phyloP scores from a whole-genome alignment of 2,113 vertebrate genomes.

The Hepsetus odoe region DNA sequence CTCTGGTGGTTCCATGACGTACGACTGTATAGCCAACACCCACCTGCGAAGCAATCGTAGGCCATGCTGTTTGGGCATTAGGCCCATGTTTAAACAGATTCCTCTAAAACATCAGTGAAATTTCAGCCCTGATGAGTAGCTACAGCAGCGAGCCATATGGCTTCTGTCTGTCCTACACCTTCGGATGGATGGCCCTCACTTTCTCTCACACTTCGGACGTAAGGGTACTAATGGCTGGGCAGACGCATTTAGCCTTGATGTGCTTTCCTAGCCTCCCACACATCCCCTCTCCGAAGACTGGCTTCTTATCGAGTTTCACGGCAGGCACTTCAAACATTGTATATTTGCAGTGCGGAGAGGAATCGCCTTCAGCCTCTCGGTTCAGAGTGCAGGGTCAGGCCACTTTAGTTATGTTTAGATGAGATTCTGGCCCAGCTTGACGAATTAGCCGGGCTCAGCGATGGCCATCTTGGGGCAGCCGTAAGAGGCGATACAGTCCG shows the following conservation, averaged over 20 bases:
- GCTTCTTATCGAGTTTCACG: conserved; percentile 47
- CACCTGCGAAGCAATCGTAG: no score
- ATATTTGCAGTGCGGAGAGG: conserved; percentile 45
- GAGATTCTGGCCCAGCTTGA: conserved; percentile 32
- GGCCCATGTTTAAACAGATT: no score
- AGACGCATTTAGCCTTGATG: conserved; percentile 35
- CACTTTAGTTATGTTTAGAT: conserved; percentile 54
- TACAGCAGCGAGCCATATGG: conserved; percentile 52
- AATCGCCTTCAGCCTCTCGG: conserved; percentile 39
- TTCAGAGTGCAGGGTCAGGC: conserved; percentile 53
- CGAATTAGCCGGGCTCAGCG: conserved; percentile 24
- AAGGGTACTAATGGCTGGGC: conserved; percentile 45
- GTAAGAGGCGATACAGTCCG: not conserved
- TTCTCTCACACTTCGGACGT: conserved; percentile 42
- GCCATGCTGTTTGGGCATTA: no score
- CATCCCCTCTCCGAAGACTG: conserved; percentile 15
- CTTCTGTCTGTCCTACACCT: conserved; percentile 54
- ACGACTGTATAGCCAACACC: no score
- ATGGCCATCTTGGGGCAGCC: conserved; percentile 7
- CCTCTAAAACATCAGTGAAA: conserved; percentile 35
- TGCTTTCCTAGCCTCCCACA: conserved; percentile 46
- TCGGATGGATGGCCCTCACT: conserved; percentile 17
- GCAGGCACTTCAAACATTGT: conserved; percentile 47
- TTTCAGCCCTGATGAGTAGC: conserved; percentile 26
- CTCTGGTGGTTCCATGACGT: no score